A percentile compares a stretch with the other conserved stretches of the same genome.
Evolutionary conservation across 2,113 vertebrate genomes (phyloP).

Genomic region (Cyanoderma ruficeps): DNA sequence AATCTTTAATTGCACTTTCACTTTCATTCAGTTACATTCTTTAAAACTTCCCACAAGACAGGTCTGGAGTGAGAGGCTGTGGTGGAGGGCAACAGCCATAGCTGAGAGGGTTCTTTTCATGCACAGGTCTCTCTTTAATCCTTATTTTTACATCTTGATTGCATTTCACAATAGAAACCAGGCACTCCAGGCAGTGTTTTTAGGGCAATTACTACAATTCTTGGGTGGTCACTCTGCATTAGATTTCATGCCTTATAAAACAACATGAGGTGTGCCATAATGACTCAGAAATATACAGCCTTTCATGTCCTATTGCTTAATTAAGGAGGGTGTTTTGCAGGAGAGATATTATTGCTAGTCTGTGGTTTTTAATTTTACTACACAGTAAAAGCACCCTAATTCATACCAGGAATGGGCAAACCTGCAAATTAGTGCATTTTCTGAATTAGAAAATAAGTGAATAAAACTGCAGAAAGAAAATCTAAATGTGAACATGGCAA

Average conservation of each 20-base stretch:
- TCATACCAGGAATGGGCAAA: constrained; percentile 43
- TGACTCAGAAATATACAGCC: constrained; percentile 68
- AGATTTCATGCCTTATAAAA: constrained; percentile 71
- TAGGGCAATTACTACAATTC: constrained; percentile 69
- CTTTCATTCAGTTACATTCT: not conserved
- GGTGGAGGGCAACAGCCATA: not conserved
- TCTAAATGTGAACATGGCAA: not conserved
- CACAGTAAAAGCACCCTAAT: constrained; percentile 53
- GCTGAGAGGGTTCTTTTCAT: not conserved
- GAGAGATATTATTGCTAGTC: constrained; percentile 64
- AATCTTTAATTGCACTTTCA: not conserved
- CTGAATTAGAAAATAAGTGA: constrained; percentile 62
- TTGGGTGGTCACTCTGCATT: constrained; percentile 71
- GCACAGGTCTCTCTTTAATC: not conserved
- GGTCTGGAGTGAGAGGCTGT: not conserved
- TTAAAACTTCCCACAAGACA: not conserved
- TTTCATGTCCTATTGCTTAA: constrained; percentile 71
- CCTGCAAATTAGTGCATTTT: constrained; percentile 62
- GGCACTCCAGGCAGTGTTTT: constrained; percentile 62
- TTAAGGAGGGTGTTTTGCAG: constrained; percentile 66
- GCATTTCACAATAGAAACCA: constrained; percentile 46
- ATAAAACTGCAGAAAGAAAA: constrained; percentile 54
- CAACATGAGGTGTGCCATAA: constrained; percentile 69
- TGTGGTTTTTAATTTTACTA: constrained; percentile 63
- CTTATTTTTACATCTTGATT: constrained; percentile 61